A percentile compares a stretch with the other conserved stretches of the same genome.
These are phyloP conservation scores for Drosophila quadrilineata DNA, from an alignment of 1,140 invertebrate species.

Conservation along the genomic window DNA sequence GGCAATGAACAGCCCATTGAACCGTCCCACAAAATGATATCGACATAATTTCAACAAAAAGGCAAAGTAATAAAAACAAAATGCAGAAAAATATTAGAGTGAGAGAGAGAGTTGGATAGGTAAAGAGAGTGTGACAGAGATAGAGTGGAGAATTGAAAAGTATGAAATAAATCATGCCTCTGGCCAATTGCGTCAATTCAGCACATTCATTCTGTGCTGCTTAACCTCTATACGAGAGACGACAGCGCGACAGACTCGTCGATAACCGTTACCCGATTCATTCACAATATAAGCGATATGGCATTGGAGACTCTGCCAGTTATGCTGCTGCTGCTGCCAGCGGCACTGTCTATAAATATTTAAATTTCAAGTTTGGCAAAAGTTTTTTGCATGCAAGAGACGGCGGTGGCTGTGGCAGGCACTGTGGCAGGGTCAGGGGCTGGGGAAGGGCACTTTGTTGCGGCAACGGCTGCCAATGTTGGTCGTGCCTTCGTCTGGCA, in stretches of 20 bases:
- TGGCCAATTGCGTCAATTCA: conserved; percentile 79
- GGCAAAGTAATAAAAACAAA: neutral
- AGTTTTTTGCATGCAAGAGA: conserved; percentile 72
- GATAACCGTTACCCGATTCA: no score
- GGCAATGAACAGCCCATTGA: conserved; percentile 23
- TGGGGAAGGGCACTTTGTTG: conserved; percentile 18
- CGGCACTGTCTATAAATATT: conserved; percentile 76
- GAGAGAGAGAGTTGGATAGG: no score
- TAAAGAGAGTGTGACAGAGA: no score
- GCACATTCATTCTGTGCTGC: conserved; percentile 68
- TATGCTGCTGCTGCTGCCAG: conserved; percentile 30
- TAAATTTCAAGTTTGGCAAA: conserved; percentile 79
- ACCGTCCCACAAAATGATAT: conserved; percentile 29
- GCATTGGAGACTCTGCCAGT: no score
- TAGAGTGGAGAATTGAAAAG: conserved; percentile 23
- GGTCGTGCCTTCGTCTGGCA: conserved; percentile 23
- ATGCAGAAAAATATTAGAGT: neutral
- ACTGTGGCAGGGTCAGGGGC: neutral
- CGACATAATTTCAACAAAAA: conserved; percentile 20
- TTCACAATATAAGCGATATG: conserved; percentile 31
- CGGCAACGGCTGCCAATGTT: conserved; percentile 32
- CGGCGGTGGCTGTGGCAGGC: neutral
- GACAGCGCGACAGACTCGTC: no score
- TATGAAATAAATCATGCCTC: conserved; percentile 71
- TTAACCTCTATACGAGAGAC: no score